Evolutionary conservation across 2,888 invertebrate species (phyloP), one percentile per base, ranked within the genome.

Genomic region (Eutolmus rufibarbis): DNA sequence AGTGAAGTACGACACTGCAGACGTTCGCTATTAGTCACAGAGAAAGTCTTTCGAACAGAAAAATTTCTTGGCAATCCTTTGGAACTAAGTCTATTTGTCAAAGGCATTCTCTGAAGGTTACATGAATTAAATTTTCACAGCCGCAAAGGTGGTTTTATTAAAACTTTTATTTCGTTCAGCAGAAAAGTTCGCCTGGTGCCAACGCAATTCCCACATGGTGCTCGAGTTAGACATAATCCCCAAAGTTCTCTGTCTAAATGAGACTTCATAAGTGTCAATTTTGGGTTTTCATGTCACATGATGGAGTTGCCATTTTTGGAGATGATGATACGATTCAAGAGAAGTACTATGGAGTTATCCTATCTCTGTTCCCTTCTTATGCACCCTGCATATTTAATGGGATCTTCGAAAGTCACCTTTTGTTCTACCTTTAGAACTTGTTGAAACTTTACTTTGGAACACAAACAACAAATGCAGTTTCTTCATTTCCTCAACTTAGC

Each of bases 91-190:
- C 56, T 81, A 56, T 81, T 43, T 81, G 51, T 51, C 51, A 81
- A 81, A 46, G 28, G 57, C 57, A 82, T 37, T 23, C 46, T 23
- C n/a, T 14, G 66, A 82, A 31, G 56, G 31, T 37, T 34, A 28
- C 82, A 82, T n/a, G 57, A 57, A 57, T 66, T 82, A 82, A 82
- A 82, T 82, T 82, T 82, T 82, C 56, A 56, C 40, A 34, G 57
- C 66, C 82, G 57, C 57, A 37, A 31, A 82, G 82, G 66, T 82
- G 40, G 66, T 82, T 81, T 81, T 81, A 81, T 56, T 46, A 46
- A 34, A 81, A 81, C 81, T 82, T 51, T 66, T 57, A 56, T 28
- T 40, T 40, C 28, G 76, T 37, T 82, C 28, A 82, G 57, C 19
- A 12, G 34, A 81, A 82, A 82, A 82, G 51, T 82, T 57, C 19